Conservation (phyloP, 2,888 invertebrate genomes). For the Atrina japonica region DNA sequence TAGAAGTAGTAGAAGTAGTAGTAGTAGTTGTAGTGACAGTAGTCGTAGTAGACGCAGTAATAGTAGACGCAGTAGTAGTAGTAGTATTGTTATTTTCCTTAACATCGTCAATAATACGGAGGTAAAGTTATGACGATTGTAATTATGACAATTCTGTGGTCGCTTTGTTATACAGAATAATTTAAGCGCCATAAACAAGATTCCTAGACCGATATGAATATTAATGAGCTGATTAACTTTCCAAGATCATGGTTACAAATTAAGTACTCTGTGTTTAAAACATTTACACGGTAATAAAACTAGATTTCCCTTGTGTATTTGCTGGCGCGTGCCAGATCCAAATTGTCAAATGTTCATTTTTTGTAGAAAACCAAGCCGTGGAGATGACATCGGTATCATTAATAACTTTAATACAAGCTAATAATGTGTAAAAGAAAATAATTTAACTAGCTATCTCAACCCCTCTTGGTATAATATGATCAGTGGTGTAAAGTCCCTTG, state of each 20-base stretch:
- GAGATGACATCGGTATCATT: constrained; percentile 22
- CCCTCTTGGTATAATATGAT: constrained; percentile 34
- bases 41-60: too few relatives aligned
- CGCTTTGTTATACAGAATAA: too few relatives aligned
- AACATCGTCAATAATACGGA: too few relatives aligned
- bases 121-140: too few relatives aligned
- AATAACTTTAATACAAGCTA: constrained; percentile 38
- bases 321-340: constrained; percentile 26
- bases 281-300: constrained; percentile 38
- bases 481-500: constrained; percentile 30
- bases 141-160: too few relatives aligned
- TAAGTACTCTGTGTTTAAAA: constrained; percentile 27
- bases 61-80: too few relatives aligned
- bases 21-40: neutral
- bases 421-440: constrained; percentile 41
- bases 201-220: too few relatives aligned
- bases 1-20: neutral
- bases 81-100: too few relatives aligned
- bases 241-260: constrained; percentile 27
- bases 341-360: constrained; percentile 26
- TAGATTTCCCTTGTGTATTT: constrained; percentile 36
- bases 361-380: constrained; percentile 18
- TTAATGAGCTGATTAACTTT: constrained; percentile 16
- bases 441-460: constrained; percentile 43
- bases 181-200: too few relatives aligned